These are phyloP conservation scores for Mimas tiliae DNA, from an alignment of 2,888 invertebrate species.

Conservation along the genomic window DNA sequence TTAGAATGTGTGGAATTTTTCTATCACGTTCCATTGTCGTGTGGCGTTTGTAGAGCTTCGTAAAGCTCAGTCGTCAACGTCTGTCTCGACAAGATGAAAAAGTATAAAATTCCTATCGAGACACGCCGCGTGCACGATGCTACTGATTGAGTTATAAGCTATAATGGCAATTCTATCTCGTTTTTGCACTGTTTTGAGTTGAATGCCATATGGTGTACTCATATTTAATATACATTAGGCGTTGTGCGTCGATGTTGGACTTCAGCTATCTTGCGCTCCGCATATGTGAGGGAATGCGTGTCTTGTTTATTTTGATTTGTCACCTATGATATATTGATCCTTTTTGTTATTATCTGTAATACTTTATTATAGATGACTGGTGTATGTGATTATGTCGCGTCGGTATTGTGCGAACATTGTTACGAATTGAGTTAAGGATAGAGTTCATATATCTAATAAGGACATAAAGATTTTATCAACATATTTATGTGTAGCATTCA, in stretches of 20 bases:
- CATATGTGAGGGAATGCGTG: conserved; percentile 64
- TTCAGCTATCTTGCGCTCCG: conserved; percentile 63
- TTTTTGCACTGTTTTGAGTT: conserved; percentile 80
- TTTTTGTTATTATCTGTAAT: conserved; percentile 71
- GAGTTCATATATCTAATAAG: conserved; percentile 40
- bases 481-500: not conserved
- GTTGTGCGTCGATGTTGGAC: conserved; percentile 65
- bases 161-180: conserved; percentile 78
- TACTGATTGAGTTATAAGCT: conserved; percentile 83
- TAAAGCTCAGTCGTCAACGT: conserved; percentile 54
- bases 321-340: conserved; percentile 77
- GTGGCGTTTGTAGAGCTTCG: conserved; percentile 47
- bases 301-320: conserved; percentile 81
- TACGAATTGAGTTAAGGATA: not conserved
- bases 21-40: conserved; percentile 47
- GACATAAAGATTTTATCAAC: conserved; percentile 27
- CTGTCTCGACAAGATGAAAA: conserved; percentile 66
- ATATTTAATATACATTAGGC: conserved; percentile 80
- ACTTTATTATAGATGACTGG: conserved; percentile 61
- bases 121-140: conserved; percentile 56
- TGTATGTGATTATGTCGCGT: conserved; percentile 61
- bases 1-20: conserved; percentile 62
- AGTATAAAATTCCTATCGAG: conserved; percentile 78
- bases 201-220: conserved; percentile 67
- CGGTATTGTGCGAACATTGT: conserved; percentile 32